Evolutionary conservation across 2,113 vertebrate genomes (phyloP).

Genomic region (Proterorhinus semilunaris): DNA sequence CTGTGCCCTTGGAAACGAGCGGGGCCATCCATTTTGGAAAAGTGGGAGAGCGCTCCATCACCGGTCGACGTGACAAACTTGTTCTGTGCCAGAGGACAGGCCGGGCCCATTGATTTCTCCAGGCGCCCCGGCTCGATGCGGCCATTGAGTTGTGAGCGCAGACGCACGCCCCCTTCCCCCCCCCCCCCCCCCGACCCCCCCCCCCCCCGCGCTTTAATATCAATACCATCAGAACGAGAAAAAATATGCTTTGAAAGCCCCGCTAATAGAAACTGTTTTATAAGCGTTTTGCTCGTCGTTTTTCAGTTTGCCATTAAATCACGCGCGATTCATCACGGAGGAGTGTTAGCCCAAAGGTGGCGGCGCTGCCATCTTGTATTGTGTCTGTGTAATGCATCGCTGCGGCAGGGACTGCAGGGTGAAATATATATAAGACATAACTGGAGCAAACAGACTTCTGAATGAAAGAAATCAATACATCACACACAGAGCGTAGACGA

Average conservation of each 20-base stretch:
- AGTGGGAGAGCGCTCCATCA: slow-evolving; percentile 59
- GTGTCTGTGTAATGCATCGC: not conserved
- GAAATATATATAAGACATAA: not conserved
- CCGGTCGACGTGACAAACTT: slow-evolving; percentile 57
- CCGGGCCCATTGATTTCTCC: slow-evolving; percentile 65
- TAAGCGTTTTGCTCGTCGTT: not conserved
- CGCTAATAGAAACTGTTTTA: not conserved
- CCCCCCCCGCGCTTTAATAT: slow-evolving; percentile 24
- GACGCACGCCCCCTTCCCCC: slow-evolving; percentile 39
- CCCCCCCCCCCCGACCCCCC: too few relatives aligned
- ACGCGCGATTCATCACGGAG: not conserved
- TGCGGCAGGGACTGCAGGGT: not conserved
- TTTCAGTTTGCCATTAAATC: slow-evolving; percentile 9
- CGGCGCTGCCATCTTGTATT: not conserved
- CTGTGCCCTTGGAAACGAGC: slow-evolving; percentile 63
- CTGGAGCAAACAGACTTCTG: not conserved
- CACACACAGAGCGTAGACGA: too few relatives aligned
- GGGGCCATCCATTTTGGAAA: slow-evolving; percentile 50
- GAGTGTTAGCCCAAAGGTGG: slow-evolving; percentile 14
- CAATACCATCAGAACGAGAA: slow-evolving; percentile 35
- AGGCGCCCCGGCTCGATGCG: slow-evolving; percentile 52
- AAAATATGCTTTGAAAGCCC: not conserved
- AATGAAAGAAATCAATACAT: not conserved
- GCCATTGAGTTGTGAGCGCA: slow-evolving; percentile 51
- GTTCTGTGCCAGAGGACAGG: slow-evolving; percentile 38